These are phyloP conservation scores for Hecatera dysodea DNA, from an alignment of 2,888 invertebrate species.

Conservation along the genomic window DNA sequence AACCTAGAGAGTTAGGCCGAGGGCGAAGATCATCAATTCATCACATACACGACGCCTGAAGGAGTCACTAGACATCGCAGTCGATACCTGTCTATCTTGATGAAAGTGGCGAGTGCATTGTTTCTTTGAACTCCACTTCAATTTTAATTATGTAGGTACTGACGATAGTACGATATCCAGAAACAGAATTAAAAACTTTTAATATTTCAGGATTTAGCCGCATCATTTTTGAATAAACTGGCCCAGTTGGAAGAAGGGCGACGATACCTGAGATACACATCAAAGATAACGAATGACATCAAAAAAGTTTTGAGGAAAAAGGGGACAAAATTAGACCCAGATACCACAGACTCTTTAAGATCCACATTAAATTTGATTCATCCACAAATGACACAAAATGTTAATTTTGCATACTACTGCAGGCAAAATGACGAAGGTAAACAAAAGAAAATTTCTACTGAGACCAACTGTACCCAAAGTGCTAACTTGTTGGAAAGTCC, in stretches of 20 bases:
- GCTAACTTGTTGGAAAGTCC: conserved; percentile 55
- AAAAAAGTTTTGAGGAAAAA: conserved; percentile 80
- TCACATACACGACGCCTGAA: too few relatives aligned
- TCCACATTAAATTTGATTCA: conserved; percentile 75
- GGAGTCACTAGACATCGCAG: too few relatives aligned
- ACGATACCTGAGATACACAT: conserved; percentile 82
- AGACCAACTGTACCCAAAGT: conserved; percentile 56
- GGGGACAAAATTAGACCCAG: conserved; percentile 70
- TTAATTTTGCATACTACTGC: conserved; percentile 74
- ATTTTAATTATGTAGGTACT: neutral
- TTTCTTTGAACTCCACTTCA: neutral
- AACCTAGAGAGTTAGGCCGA: too few relatives aligned
- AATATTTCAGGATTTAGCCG: conserved; percentile 79
- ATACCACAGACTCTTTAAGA: conserved; percentile 76
- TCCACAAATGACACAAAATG: conserved; percentile 71
- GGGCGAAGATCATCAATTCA: too few relatives aligned
- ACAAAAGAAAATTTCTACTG: conserved; percentile 71
- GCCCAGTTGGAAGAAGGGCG: conserved; percentile 83
- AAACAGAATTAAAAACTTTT: too few relatives aligned
- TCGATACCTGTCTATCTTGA: too few relatives aligned
- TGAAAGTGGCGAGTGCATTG: too few relatives aligned
- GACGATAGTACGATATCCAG: neutral
- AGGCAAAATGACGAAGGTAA: conserved; percentile 79
- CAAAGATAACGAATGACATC: conserved; percentile 83
- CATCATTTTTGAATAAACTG: conserved; percentile 77